Base-by-base conservation (phyloP, 2,113 vertebrate genomes). In the Panurus biarmicus region DNA sequence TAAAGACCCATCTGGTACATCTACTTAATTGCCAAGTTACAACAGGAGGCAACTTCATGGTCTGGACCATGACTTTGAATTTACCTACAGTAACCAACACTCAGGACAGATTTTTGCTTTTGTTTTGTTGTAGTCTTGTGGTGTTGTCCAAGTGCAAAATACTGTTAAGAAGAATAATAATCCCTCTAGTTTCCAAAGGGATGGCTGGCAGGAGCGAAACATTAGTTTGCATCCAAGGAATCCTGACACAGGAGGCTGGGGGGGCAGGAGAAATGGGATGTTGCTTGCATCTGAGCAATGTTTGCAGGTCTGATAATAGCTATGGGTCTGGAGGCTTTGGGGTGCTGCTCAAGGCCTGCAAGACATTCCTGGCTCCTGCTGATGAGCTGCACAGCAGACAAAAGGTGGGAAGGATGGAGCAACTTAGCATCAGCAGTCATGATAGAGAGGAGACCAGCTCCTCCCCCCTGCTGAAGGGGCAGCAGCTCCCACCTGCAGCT, bases 221-320 rank as follows among this genome's bases (percentile, higher is more conserved):
- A 4, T 45, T 48, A 47, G 15, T 64, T 84, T 85, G 15, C 29
- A 19, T 84, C 57, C 60, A 42, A 29, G 77, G 24, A 72, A 74
- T 67, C 35, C 50, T 11, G 6, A 19, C 6, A 65, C 23, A 42
- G 35, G 17, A 62, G 66, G 36, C 35, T 48, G 44, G 24, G 66
- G 73, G 15, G 56, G 35, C 25, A 36, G 26, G 23, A 86, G 33
- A 47, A 89, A 35, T n/a, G 14, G 36, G 22, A 85, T 3, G 2
- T 28, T 3, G 1, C 40, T 75, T 58, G 24, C 8, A 6, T 38
- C 36, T 56, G 23, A 38, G n/a, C 2, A 2, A 24, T 7, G 2
- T 76, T 85, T 82, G 36, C 35, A 77, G 9, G 51, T 73, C 53
- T 77, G 56, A 79, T 20, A 56, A 22, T 23, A 48, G 11, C 35